These are phyloP conservation scores for Sebastolobus altivelis DNA, from an alignment of 2,797 vertebrate genomes.

Conservation along the genomic window DNA sequence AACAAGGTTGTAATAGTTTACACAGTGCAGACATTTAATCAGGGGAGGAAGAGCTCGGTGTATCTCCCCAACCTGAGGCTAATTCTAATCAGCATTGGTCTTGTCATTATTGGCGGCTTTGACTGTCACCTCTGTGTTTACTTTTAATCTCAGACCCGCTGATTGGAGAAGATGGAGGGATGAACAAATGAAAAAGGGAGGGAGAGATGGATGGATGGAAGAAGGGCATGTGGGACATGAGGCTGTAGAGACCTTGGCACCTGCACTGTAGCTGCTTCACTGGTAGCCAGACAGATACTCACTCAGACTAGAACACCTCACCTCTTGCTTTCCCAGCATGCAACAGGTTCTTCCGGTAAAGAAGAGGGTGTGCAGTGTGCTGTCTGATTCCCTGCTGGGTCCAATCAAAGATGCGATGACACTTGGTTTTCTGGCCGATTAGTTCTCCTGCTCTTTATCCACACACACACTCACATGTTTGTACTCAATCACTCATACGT, in stretches of 20 bases:
- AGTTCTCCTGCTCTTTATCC: slow-evolving; percentile 19
- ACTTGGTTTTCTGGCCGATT: slow-evolving; percentile 54
- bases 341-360: slow-evolving; percentile 53
- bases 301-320: not conserved
- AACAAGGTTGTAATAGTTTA: slow-evolving; percentile 69
- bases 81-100: slow-evolving; percentile 92
- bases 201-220: not conserved
- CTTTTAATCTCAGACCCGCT: slow-evolving; percentile 87
- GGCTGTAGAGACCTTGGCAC: slow-evolving; percentile 29
- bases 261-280: not conserved
- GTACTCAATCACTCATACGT: slow-evolving; percentile 2
- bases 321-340: slow-evolving; percentile 31
- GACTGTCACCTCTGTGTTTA: slow-evolving; percentile 90
- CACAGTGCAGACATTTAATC: slow-evolving; percentile 81
- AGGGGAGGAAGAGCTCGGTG: slow-evolving; percentile 59
- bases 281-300: slow-evolving; percentile 32
- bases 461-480: not conserved
- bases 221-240: slow-evolving; percentile 60
- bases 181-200: slow-evolving; percentile 50
- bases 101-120: slow-evolving; percentile 85
- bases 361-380: slow-evolving; percentile 15
- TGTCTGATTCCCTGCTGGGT: slow-evolving; percentile 56
- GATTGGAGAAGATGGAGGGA: slow-evolving; percentile 89
- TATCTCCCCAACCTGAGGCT: slow-evolving; percentile 82
- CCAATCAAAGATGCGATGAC: slow-evolving; percentile 65